Evolutionary conservation across 37 sponge, comb jelly and placozoan species (phyloP).

Genomic region (Axinella damicornis): DNA sequence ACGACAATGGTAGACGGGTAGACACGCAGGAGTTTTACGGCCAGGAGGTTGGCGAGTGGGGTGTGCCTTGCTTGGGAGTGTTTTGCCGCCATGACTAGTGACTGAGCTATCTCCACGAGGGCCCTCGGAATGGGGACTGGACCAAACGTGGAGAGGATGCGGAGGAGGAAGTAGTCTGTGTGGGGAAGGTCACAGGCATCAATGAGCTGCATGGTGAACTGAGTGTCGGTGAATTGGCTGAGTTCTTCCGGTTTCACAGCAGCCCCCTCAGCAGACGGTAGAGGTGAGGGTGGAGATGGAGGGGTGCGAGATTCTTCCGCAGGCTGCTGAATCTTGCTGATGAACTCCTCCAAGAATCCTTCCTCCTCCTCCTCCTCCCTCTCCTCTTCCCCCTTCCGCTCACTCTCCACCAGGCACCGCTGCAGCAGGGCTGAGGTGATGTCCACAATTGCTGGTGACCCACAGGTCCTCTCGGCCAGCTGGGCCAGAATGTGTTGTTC

Average conservation of each 20-base stretch:
- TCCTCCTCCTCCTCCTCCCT: background rate
- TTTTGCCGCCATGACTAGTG: background rate
- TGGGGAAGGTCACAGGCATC: slow-evolving; percentile 18
- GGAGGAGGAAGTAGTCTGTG: slow-evolving; percentile 28
- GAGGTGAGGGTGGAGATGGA: too few species aligned
- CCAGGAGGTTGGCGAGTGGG: slow-evolving; percentile 22
- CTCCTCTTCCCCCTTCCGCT: background rate
- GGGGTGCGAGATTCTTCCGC: too few species aligned
- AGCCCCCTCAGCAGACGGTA: too few species aligned
- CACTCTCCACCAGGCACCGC: background rate
- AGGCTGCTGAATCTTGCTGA: background rate
- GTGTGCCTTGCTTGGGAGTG: background rate
- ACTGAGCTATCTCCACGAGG: slow-evolving; percentile 14
- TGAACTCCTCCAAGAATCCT: slow-evolving; percentile 13
- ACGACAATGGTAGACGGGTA: slow-evolving; percentile 44
- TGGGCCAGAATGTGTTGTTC: slow-evolving; percentile 50
- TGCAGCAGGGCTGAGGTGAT: slow-evolving; percentile 26
- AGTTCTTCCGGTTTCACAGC: too few species aligned
- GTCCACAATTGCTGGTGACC: slow-evolving; percentile 41
- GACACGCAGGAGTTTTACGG: slow-evolving; percentile 3
- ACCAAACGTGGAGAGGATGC: slow-evolving; percentile 31
- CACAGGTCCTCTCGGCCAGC: slow-evolving; percentile 30
- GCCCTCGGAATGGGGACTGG: slow-evolving; percentile 22
- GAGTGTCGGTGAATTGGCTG: background rate
- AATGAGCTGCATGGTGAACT: slow-evolving; percentile 10